These are phyloP conservation scores for Abrostola triplasia DNA, from an alignment of 2,888 invertebrate genomes.

Conservation along the genomic window DNA sequence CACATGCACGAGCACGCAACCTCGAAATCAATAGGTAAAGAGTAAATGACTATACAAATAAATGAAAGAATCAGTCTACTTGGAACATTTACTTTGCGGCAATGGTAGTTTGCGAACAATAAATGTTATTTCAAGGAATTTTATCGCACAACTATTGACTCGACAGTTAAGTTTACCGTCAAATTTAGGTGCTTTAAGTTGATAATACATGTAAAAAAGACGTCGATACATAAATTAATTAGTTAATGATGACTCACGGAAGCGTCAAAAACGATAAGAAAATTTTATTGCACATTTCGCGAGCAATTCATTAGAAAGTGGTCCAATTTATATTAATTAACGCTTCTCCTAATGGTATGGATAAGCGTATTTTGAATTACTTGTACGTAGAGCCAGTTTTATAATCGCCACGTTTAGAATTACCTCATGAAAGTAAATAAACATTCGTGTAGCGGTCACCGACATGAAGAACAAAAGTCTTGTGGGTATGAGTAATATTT, in stretches of 20 bases:
- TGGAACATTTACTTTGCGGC: background rate
- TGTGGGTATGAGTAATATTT: slow-evolving; percentile 59
- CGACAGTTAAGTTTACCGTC: background rate
- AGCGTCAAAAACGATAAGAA: slow-evolving; percentile 25
- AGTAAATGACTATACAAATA: background rate
- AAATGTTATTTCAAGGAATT: background rate
- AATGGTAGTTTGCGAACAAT: background rate
- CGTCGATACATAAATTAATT: slow-evolving; percentile 6
- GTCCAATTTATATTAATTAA: slow-evolving; percentile 32
- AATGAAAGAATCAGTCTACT: background rate
- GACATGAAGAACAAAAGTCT: slow-evolving; percentile 51
- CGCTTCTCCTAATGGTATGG: slow-evolving; percentile 10
- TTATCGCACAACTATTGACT: background rate
- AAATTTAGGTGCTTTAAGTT: background rate
- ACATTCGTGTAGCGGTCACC: slow-evolving; percentile 48
- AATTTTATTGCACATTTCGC: slow-evolving; percentile 14
- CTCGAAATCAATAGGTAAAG: background rate
- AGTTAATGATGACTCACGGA: slow-evolving; percentile 17
- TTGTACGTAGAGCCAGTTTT: slow-evolving; percentile 4
- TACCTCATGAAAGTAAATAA: slow-evolving; percentile 47
- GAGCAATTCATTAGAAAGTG: slow-evolving; percentile 23
- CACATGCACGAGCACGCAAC: background rate
- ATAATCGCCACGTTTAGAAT: slow-evolving; percentile 18
- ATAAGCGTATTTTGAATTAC: slow-evolving; percentile 13
- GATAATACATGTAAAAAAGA: background rate